These are phyloP conservation scores for Blennius ocellaris DNA, from an alignment of 2,113 vertebrate species.

Conservation along the genomic window DNA sequence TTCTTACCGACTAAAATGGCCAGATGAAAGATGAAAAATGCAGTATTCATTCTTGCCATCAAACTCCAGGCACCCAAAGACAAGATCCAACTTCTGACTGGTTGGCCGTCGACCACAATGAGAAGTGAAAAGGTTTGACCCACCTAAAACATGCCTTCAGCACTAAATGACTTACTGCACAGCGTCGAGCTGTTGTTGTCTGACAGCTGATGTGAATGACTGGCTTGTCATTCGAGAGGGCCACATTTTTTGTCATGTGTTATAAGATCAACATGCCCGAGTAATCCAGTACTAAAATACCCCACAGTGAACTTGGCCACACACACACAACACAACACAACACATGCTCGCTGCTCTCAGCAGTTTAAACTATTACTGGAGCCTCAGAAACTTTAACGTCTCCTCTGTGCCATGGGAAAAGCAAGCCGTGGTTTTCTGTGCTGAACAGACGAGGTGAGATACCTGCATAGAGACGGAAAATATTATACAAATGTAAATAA, in stretches of 20 bases:
- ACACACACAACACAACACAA: constrained; percentile 28
- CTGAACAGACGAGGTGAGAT: no score
- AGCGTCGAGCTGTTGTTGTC: constrained; percentile 55
- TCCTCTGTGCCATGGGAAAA: no score
- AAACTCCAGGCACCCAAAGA: constrained; percentile 38
- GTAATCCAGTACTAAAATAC: constrained; percentile 75
- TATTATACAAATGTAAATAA: no score
- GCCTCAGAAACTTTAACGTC: background rate
- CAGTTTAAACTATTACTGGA: constrained; percentile 2
- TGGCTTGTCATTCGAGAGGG: constrained; percentile 69
- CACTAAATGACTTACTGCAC: constrained; percentile 35
- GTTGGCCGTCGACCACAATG: constrained; percentile 26
- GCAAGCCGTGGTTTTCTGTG: no score
- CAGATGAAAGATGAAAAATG: constrained; percentile 47
- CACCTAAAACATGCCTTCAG: constrained; percentile 58
- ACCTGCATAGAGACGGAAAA: no score
- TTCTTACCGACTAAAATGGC: constrained; percentile 72
- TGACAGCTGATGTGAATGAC: constrained; percentile 60
- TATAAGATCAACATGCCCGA: constrained; percentile 68
- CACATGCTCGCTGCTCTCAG: background rate
- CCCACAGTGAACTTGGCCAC: constrained; percentile 47
- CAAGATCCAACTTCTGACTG: constrained; percentile 33
- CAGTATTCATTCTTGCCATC: constrained; percentile 54
- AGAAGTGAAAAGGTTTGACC: constrained; percentile 49
- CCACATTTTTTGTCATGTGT: constrained; percentile 61